Evolutionary conservation across 2,888 invertebrate genomes (phyloP).

Genomic region (Athalia cordata): DNA sequence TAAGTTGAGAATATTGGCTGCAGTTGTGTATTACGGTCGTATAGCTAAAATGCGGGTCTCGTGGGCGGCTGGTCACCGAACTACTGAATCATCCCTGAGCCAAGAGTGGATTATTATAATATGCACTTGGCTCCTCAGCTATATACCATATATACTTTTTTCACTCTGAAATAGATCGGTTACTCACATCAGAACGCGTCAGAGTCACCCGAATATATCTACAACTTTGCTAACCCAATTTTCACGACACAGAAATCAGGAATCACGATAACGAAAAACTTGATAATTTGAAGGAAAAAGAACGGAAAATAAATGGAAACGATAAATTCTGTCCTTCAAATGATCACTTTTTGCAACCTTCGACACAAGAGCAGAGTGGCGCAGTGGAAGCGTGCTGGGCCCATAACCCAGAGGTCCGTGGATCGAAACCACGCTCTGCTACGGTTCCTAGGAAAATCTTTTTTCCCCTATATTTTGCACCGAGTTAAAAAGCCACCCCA

Average conservation of each 20-base stretch:
- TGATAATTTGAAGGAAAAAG: neutral
- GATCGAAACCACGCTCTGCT: slow-evolving; percentile 91
- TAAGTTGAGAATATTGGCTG: neutral
- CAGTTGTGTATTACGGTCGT: neutral
- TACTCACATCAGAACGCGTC: neutral
- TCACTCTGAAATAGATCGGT: neutral
- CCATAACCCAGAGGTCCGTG: slow-evolving; percentile 95
- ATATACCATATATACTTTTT: no score
- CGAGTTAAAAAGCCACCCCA: no score
- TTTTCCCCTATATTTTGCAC: no score
- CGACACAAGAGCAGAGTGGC: slow-evolving; percentile 81
- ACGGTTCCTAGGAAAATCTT: slow-evolving; percentile 55
- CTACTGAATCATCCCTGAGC: neutral
- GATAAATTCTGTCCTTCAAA: no score
- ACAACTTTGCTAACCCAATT: no score
- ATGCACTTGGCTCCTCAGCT: no score
- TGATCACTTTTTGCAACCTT: neutral
- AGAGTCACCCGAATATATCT: no score
- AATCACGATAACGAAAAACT: neutral
- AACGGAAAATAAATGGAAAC: neutral
- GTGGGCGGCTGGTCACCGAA: neutral
- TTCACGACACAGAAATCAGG: neutral
- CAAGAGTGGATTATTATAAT: neutral
- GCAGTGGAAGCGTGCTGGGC: slow-evolving; percentile 90
- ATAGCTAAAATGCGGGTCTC: neutral